Base-by-base conservation (phyloP, 2,888 invertebrate species). In the Melanargia galathea region DNA sequence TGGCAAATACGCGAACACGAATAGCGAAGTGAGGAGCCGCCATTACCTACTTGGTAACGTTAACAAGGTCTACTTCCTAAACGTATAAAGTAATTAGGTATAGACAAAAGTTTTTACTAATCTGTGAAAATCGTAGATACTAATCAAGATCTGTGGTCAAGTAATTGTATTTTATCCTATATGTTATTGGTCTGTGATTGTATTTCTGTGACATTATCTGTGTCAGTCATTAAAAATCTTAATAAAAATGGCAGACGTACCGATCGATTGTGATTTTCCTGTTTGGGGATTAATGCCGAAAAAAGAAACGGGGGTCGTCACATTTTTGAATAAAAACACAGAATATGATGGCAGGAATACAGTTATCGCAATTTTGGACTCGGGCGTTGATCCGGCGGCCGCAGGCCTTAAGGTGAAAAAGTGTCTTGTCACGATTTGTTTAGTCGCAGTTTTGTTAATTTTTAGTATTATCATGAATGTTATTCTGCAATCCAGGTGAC, bases 301-400 rank as follows among this genome's bases (percentile, higher is more conserved):
- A 92, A 96, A 96, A 87, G 98, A 99, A 90, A 99, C 98, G 30
- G 97, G 97, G 65, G 97, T 97, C 10, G 92, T 94, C 51, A 94
- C 95, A 68, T 98, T 98, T 92, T 85, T 98, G 67, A 94, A 93
- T 73, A 98, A 97, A 92, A 95, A 97, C 92, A 96, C 98, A 0
- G 93, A 94, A 61, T 98, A 95, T 82, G 98, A 99, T 93, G 99
- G 99, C 45, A 93, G 97, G 77, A 96, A 95, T 75, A 95, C 97
- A 58, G 92, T 96, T 71, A 98, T 99, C 81, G 99, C 98, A 48
- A 96, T 99, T 82, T 95, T 99, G 75, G 99, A 99, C 91, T 98
- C 99, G 2, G 99, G 99, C 8, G 97, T 99, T 60, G 99, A 99
- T 92, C 99, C 99, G 24, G 97, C 97, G 52, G 98, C 98, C 8